These are phyloP conservation scores for Orientallactaga sibirica DNA, from an alignment of 2,797 vertebrate genomes.

Conservation along the genomic window DNA sequence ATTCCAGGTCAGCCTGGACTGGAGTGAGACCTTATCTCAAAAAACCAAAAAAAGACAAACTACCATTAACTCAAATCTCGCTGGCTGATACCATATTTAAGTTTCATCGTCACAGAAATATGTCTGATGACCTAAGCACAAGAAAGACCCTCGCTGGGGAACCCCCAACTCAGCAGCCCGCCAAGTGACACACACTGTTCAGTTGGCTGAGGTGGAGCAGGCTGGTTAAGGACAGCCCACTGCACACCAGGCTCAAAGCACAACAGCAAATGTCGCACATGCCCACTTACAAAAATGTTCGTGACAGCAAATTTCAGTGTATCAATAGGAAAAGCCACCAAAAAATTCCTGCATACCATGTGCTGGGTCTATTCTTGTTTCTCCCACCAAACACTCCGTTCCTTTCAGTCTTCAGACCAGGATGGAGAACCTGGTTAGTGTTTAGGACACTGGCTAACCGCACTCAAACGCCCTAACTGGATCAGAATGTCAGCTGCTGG, in stretches of 20 bases:
- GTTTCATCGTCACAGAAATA: neutral
- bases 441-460: neutral
- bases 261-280: neutral
- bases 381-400: neutral
- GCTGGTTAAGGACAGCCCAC: neutral
- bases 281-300: neutral
- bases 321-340: constrained; percentile 46
- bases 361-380: neutral
- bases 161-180: neutral
- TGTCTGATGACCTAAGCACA: constrained; percentile 6
- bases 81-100: neutral
- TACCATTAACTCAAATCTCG: constrained; percentile 46
- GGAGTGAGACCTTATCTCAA: too few relatives aligned
- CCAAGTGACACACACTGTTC: neutral
- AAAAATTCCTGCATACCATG: neutral
- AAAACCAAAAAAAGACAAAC: neutral
- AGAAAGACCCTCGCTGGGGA: neutral
- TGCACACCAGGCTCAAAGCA: neutral
- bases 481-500: constrained; percentile 34
- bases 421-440: neutral
- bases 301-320: constrained; percentile 12
- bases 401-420: neutral
- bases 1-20: too few relatives aligned
- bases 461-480: neutral
- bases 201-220: neutral